Percentiles rank a stretch among this genome's conserved stretches.
Conservation (phyloP, 2,113 vertebrate species). For the Procavia capensis region DNA sequence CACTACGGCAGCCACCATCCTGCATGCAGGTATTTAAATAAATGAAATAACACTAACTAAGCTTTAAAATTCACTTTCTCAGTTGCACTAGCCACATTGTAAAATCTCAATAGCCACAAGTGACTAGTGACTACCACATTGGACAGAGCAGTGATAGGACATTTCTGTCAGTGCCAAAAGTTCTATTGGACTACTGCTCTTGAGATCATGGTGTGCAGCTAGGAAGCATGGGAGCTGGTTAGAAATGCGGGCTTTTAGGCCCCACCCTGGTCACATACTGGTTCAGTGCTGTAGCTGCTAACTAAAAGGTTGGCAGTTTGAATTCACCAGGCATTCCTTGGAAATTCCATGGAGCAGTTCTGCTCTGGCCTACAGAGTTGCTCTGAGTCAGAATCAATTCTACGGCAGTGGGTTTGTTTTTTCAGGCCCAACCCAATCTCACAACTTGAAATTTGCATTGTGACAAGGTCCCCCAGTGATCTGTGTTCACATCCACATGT, state of each 20-base stretch:
- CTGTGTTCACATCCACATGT: accelerated
- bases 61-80: background rate
- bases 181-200: background rate
- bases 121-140: accelerated
- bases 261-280: too few species aligned
- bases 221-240: background rate
- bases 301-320: too few species aligned
- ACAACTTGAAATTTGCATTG: accelerated
- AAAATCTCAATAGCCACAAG: accelerated
- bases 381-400: too few species aligned
- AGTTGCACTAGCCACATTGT: background rate
- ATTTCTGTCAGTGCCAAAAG: background rate
- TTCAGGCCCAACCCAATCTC: background rate
- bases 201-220: background rate
- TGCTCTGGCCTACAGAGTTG: too few species aligned
- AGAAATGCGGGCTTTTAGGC: background rate
- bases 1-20: background rate
- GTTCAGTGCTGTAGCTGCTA: too few species aligned
- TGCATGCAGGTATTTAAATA: accelerated
- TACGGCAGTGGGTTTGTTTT: too few species aligned
- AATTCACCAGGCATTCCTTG: too few species aligned
- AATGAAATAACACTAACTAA: background rate
- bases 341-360: too few species aligned
- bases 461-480: background rate
- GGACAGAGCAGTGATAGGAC: accelerated